Base-by-base conservation (phyloP, 2,888 invertebrate species). In the Ophion costatus region DNA sequence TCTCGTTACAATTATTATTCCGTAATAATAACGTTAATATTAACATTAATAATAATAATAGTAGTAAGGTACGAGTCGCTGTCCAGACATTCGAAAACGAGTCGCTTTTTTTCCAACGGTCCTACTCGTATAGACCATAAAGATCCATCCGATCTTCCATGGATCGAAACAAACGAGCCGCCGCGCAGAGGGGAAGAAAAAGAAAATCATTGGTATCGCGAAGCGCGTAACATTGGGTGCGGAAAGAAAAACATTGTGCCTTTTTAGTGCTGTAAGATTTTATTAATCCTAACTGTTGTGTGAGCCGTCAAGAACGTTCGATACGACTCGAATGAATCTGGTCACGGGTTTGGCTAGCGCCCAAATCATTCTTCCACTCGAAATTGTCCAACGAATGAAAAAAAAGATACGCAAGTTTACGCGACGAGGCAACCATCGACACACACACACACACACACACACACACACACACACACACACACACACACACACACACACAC, bases 241-340 rank as follows among this genome's bases (percentile, higher is more conserved):
- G 91, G 80, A 87, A 88, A 66, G 75, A 82, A 79, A 88, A 91
- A 92, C 92, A 91, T 92, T 93, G 93, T 93, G 93, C 93, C 93
- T 93, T 93, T 92, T 92, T 93, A 93, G 93, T 91, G 90, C 91
- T 90, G 91, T 93, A 93, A 93, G 93, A 90, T 91, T 91, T 89
- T 90, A 92, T 90, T 92, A 92, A 92, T 90, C 92, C 92, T 92
- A 93, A 93, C 89, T 73, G 64, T 66, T 57, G 73, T 73, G 89
- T 87, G 89, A 86, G 38, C 17, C 24, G 17, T 20, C 88, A 84
- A 86, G 88, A 85, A 86, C 90, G n/a, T 22, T 87, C 88, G 88
- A 89, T 86, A 85, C 83, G 82, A 88, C 83, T 87, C 80, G 76
- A 86, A 86, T 79, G 22, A 80, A 66, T 42, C 51, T 59, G 56